Evolutionary conservation across 2,113 vertebrate species (phyloP).

Genomic region (Murina feae): DNA sequence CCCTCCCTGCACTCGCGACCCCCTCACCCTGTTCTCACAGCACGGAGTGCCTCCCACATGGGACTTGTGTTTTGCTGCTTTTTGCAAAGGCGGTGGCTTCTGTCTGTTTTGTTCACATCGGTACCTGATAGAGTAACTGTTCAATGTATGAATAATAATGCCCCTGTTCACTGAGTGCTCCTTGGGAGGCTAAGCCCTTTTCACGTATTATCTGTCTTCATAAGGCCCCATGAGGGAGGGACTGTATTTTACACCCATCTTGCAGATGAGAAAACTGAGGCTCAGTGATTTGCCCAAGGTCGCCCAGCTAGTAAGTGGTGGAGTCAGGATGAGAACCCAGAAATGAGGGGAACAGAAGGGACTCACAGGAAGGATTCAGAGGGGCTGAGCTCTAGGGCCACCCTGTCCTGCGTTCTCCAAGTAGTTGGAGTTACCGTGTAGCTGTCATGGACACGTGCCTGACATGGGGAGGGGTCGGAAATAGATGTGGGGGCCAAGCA

Average conservation of each 20-base stretch:
- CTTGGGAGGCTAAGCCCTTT: neutral
- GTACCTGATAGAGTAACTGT: neutral
- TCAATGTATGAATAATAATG: neutral
- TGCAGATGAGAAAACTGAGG: neutral
- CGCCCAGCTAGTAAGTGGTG: neutral
- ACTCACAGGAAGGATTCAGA: neutral
- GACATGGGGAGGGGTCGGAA: neutral
- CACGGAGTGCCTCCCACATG: fast-evolving
- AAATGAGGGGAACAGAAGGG: neutral
- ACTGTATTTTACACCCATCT: neutral
- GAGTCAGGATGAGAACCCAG: neutral
- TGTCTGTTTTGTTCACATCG: neutral
- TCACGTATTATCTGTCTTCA: neutral
- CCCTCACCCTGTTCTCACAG: neutral
- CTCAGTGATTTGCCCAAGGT: neutral
- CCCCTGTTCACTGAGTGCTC: neutral
- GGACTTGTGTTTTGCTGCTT: neutral
- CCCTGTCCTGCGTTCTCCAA: neutral
- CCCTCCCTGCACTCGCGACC: fast-evolving
- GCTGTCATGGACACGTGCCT: neutral
- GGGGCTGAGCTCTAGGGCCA: neutral
- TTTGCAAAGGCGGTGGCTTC: neutral
- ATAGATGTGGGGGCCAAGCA: neutral
- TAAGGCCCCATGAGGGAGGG: neutral
- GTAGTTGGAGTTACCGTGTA: neutral